These are phyloP conservation scores for Corynorhinus townsendii DNA, from an alignment of 2,113 vertebrate species.

Conservation along the genomic window DNA sequence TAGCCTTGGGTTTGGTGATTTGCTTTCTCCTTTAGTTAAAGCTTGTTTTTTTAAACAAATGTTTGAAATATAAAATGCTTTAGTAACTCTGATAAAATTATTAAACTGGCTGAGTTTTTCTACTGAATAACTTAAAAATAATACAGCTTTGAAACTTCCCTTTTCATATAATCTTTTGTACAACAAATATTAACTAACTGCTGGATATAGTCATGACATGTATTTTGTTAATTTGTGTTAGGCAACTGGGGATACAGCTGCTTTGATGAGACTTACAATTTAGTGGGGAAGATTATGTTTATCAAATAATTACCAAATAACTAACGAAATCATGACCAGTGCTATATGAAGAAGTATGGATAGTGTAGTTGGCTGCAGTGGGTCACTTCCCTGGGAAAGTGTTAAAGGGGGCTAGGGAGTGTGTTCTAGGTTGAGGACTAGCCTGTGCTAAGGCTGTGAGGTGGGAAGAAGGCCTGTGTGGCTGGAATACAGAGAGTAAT, in stretches of 20 bases:
- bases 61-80: conserved; percentile 10
- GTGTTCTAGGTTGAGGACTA: not conserved
- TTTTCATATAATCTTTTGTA: not conserved
- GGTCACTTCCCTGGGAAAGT: not conserved
- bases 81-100: not conserved
- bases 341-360: not conserved
- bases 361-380: not conserved
- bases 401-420: not conserved
- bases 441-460: not conserved
- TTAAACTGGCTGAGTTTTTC: not conserved
- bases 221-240: not conserved
- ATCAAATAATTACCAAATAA: not conserved
- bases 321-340: not conserved
- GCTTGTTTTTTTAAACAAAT: not conserved
- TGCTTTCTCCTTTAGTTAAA: not conserved
- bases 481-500: not conserved
- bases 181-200: not conserved
- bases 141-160: not conserved
- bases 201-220: not conserved
- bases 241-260: not conserved
- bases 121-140: not conserved
- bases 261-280: not conserved
- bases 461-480: not conserved
- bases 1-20: not conserved
- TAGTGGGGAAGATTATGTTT: not conserved